Evolutionary conservation across 2,888 invertebrate genomes (phyloP), one percentile per base, ranked within the genome.

Genomic region (Dasysyrphus tricinctus): DNA sequence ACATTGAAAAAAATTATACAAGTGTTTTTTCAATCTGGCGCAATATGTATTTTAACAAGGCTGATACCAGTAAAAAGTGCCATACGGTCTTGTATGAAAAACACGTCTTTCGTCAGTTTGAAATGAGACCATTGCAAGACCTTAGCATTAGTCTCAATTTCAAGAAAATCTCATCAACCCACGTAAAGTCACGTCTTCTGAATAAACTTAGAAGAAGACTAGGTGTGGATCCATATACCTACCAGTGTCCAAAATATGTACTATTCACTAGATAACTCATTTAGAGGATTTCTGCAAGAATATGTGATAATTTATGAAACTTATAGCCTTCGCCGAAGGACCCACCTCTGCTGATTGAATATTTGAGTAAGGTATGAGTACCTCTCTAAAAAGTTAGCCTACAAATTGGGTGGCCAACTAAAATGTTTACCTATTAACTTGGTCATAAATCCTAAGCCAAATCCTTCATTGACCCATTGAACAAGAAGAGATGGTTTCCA

Each of bases 361-460:
- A 80, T 80, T 80, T 75, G 65, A 63, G 12, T 44, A 51, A 78
- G 51, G 78, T 51, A 29, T 24, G 24, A 12, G 16, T 67, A 32
- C 7, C 14, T 8, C 8, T 8, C 5, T 9, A 9, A 9, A 67
- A 16, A 37, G 19, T 37, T 34, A 4, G 29, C 29, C 51, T 47
- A 39, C 39, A 47, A 74, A 75, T 61, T 67, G 78, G 72, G 24
- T 57, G 42, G 69, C 34, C 69, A 44, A 59, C 54, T 72, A 49
- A 77, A 85, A 73, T 85, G 85, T 77, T 80, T 85, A 77, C 85
- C 80, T 63, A 85, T 85, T 80, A 77, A 77, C 77, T 81, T 73
- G 67, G 63, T 34, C 69, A 77, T 80, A 85, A 80, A 85, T 85
- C 80, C 73, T 34, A 12, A 51, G 69, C 56, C 63, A 72, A 80